Percentiles rank a stretch among this genome's conserved stretches.
Evolutionary conservation across 2,797 vertebrate genomes (phyloP).

Genomic region (Muscicapa comitata): DNA sequence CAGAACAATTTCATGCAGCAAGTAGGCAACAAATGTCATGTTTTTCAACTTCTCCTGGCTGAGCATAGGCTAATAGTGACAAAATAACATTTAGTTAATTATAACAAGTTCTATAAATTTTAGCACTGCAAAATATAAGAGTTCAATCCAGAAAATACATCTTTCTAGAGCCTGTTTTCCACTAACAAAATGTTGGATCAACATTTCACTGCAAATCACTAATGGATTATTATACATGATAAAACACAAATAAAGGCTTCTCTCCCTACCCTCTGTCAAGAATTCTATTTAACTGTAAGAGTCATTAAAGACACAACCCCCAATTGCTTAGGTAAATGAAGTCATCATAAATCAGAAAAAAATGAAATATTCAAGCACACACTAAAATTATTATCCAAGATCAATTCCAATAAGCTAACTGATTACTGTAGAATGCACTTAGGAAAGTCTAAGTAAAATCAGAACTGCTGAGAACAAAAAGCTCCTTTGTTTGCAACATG

Average conservation of each 20-base stretch:
- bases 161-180: neutral
- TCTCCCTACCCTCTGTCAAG: neutral
- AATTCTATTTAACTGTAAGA: neutral
- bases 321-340: neutral
- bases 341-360: neutral
- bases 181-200: neutral
- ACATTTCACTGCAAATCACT: neutral
- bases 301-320: neutral
- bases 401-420: neutral
- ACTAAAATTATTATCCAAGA: neutral
- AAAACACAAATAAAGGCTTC: neutral
- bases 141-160: neutral
- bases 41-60: neutral
- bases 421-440: neutral
- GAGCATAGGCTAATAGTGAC: neutral
- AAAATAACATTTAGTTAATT: neutral
- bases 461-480: neutral
- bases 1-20: neutral
- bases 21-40: neutral
- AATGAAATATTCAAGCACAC: neutral
- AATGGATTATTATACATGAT: neutral
- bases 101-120: neutral
- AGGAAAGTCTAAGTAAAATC: neutral
- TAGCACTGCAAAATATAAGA: neutral
- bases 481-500: neutral